Evolutionary conservation across 23 tunicate genomes (phyloP).

Genomic region (Botrylloides violaceus): DNA sequence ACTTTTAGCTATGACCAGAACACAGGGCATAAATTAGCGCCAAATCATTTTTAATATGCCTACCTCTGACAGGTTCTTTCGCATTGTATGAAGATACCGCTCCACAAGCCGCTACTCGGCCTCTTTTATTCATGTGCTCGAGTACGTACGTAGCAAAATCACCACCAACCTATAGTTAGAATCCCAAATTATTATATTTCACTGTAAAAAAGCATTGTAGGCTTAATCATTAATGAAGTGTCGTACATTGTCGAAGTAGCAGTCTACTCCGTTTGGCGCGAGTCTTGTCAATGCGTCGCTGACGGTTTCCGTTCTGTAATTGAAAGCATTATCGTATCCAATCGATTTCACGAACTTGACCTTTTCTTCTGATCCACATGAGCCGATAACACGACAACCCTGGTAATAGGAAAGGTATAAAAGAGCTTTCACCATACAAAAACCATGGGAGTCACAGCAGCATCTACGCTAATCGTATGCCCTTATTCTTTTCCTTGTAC

Average conservation of each 20-base stretch:
- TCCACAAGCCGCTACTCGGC: constrained; percentile 71
- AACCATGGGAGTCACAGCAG: constrained; percentile 52
- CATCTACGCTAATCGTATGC: too few species aligned
- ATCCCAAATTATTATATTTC: background rate
- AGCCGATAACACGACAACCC: constrained; percentile 31
- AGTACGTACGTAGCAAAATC: constrained; percentile 43
- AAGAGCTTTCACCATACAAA: constrained; percentile 33
- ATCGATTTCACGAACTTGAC: constrained; percentile 39
- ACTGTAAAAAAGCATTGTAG: background rate
- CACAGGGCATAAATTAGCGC: too few species aligned
- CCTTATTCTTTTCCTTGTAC: too few species aligned
- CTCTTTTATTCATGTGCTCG: constrained; percentile 36
- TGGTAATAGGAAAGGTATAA: constrained; percentile 20
- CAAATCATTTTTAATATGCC: too few species aligned
- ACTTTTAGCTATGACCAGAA: too few species aligned
- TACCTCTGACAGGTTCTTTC: constrained; percentile 24
- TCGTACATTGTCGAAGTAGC: constrained; percentile 86
- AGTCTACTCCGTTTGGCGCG: constrained; percentile 87
- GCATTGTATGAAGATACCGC: constrained; percentile 28
- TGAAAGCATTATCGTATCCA: constrained; percentile 80
- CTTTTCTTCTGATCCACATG: constrained; percentile 36
- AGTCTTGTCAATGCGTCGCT: constrained; percentile 35
- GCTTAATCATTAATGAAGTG: background rate
- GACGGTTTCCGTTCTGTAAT: constrained; percentile 57
- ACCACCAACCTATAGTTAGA: constrained; percentile 58